These are phyloP conservation scores for Gymnocephalus cernua DNA, from an alignment of 2,113 vertebrate species.

Conservation along the genomic window DNA sequence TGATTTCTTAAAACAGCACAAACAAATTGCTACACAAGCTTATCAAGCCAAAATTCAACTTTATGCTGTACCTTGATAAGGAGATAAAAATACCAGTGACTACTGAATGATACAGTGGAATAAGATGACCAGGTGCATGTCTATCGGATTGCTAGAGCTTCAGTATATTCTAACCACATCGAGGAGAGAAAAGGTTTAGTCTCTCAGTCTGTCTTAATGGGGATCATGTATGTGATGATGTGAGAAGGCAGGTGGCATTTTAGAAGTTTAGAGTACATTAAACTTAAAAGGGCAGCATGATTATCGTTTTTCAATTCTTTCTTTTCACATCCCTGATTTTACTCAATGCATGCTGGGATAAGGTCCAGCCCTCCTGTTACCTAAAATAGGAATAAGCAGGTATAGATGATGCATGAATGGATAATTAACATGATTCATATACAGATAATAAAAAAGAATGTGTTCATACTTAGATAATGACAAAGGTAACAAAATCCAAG, in stretches of 20 bases:
- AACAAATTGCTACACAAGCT: no score
- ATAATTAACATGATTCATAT: background rate
- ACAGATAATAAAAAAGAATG: background rate
- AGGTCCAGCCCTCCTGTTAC: background rate
- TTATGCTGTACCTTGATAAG: background rate
- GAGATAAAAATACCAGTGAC: slow-evolving; percentile 17
- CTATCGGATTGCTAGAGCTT: slow-evolving; percentile 5
- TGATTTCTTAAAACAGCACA: no score
- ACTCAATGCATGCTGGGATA: background rate
- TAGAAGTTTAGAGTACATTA: slow-evolving; percentile 25
- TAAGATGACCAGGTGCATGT: slow-evolving; percentile 9
- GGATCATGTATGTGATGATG: slow-evolving; percentile 31
- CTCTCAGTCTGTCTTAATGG: slow-evolving; percentile 18
- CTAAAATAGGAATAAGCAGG: background rate
- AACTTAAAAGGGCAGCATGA: background rate
- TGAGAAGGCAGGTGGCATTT: slow-evolving; percentile 28
- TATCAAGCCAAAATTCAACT: no score
- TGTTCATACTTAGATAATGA: background rate
- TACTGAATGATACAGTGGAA: background rate
- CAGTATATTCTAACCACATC: slow-evolving; percentile 20
- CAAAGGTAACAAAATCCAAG: background rate
- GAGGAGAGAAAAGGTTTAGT: slow-evolving; percentile 20
- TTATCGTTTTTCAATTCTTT: slow-evolving; percentile 1
- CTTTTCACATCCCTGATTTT: background rate
- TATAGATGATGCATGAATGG: background rate